A percentile compares a stretch with the other conserved stretches of the same genome.
Evolutionary conservation across 1,140 invertebrate species (phyloP).

Genomic region (Anoplophora glabripennis): DNA sequence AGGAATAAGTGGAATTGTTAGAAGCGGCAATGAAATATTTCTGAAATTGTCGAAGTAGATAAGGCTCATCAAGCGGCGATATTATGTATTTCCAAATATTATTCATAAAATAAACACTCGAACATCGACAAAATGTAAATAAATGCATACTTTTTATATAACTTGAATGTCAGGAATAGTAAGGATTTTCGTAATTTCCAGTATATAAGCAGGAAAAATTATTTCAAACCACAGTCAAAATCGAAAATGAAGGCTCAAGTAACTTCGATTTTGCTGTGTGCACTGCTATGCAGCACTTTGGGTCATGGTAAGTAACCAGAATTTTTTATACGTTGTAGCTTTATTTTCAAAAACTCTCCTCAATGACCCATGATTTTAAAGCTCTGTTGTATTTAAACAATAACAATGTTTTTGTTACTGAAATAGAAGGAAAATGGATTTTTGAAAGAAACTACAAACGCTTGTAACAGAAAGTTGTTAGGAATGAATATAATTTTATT

Average conservation of each 20-base stretch:
- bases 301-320: conserved; percentile 18
- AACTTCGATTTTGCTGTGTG: conserved; percentile 17
- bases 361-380: too few species aligned
- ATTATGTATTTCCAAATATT: background rate
- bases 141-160: background rate
- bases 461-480: too few species aligned
- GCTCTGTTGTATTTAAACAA: too few species aligned
- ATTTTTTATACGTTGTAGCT: background rate
- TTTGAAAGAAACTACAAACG: background rate
- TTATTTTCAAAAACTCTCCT: background rate
- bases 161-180: background rate
- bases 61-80: background rate
- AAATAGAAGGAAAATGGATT: background rate
- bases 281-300: conserved; percentile 13
- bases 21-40: background rate
- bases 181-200: background rate
- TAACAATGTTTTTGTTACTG: background rate
- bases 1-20: background rate
- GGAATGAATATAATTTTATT: too few species aligned
- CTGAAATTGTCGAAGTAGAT: background rate
- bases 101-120: background rate
- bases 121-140: background rate
- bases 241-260: conserved; percentile 13
- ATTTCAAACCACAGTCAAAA: background rate
- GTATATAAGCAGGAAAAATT: conserved; percentile 9